A percentile compares a stretch with the other conserved stretches of the same genome.
phyloP scores from a whole-genome alignment of 1,140 invertebrate genomes.

The Panagrolaimus sp. region DNA sequence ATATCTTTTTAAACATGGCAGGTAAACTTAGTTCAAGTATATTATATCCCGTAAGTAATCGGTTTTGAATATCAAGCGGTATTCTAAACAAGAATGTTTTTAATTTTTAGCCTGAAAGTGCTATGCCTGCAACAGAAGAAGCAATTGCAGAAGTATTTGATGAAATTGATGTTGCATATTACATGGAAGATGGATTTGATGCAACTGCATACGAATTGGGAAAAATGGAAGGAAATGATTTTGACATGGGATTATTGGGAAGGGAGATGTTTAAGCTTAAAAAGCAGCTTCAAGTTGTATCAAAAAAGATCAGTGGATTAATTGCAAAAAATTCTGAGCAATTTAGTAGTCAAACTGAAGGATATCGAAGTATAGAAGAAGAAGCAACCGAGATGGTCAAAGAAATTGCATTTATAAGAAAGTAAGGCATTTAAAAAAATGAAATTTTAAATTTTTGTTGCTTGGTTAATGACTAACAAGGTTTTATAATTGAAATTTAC shows the following conservation, averaged over 20 bases:
- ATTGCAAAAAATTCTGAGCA: slow-evolving; percentile 33
- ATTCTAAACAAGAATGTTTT: neutral
- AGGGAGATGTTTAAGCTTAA: slow-evolving; percentile 41
- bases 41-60: no score
- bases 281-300: slow-evolving; percentile 42
- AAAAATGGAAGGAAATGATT: slow-evolving; percentile 32
- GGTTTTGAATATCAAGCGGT: no score
- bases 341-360: slow-evolving; percentile 33
- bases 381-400: slow-evolving; percentile 26
- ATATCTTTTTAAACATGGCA: no score
- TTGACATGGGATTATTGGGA: slow-evolving; percentile 36
- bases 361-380: slow-evolving; percentile 26
- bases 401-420: slow-evolving; percentile 22
- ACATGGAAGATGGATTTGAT: slow-evolving; percentile 36
- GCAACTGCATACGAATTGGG: slow-evolving; percentile 32
- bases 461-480: no score
- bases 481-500: no score
- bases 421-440: slow-evolving; percentile 16
- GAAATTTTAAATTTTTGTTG: no score
- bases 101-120: neutral
- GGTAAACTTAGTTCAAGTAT: no score
- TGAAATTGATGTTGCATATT: slow-evolving; percentile 38
- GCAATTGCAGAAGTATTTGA: slow-evolving; percentile 37
- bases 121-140: slow-evolving; percentile 42
- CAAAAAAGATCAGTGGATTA: slow-evolving; percentile 37